A percentile compares a stretch with the other conserved stretches of the same genome.
Evolutionary conservation across 2,113 vertebrate species (phyloP).

Genomic region (Gavia stellata): DNA sequence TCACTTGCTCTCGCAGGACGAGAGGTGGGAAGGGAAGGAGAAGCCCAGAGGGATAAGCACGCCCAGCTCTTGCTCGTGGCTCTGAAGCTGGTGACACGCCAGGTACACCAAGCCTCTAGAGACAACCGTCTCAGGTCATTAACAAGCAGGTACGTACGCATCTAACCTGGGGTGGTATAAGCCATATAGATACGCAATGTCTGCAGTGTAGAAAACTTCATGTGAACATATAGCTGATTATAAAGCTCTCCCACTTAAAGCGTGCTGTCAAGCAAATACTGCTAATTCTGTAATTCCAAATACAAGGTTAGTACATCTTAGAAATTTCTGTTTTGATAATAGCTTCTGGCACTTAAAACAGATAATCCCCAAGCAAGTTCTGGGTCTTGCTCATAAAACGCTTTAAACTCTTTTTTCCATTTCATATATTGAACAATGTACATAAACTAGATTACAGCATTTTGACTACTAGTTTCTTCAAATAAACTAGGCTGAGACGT

Average conservation of each 20-base stretch:
- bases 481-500: not conserved
- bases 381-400: not conserved
- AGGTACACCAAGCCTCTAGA: not conserved
- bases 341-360: not conserved
- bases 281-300: not conserved
- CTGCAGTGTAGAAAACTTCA: fast-evolving
- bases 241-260: not conserved
- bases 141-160: not conserved
- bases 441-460: not conserved
- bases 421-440: not conserved
- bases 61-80: fast-evolving
- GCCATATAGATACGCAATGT: fast-evolving
- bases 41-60: not conserved
- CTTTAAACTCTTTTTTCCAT: not conserved
- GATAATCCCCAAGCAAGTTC: not conserved
- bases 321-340: not conserved
- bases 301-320: not conserved
- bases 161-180: not conserved
- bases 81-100: not conserved
- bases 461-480: not conserved
- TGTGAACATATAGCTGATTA: fast-evolving
- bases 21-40: not conserved
- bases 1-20: fast-evolving
- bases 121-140: fast-evolving
- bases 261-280: not conserved